phyloP scores from a whole-genome alignment of 2,888 invertebrate genomes.

The Campopleginae sp. region DNA sequence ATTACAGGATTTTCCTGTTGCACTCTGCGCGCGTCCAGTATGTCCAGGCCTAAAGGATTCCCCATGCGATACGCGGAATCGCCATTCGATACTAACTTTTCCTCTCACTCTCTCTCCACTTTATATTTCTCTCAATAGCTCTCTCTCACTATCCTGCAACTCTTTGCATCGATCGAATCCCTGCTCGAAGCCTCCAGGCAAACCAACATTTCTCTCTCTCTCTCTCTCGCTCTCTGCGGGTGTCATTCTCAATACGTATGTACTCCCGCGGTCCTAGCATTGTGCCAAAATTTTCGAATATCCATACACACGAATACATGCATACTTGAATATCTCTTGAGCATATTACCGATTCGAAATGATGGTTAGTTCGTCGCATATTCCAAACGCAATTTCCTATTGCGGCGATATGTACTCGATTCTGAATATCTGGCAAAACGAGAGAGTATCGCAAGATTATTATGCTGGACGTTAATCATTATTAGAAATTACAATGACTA shows the following conservation, averaged over 20 bases:
- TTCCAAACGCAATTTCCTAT: conserved; percentile 56
- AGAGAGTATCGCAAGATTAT: conserved; percentile 24
- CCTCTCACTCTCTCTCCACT: conserved; percentile 1
- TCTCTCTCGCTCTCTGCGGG: conserved; percentile 20
- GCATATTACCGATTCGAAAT: conserved; percentile 31
- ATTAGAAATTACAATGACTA: conserved; percentile 40
- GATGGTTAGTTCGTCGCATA: conserved; percentile 40
- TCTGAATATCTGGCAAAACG: conserved; percentile 15
- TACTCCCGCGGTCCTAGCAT: conserved; percentile 53
- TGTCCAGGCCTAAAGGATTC: conserved; percentile 78
- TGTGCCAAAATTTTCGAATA: conserved; percentile 57
- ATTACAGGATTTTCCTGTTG: conserved; percentile 81
- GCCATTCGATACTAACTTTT: conserved; percentile 64
- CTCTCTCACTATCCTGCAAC: conserved; percentile 32
- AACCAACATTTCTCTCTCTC: conserved; percentile 41
- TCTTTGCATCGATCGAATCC: conserved; percentile 64
- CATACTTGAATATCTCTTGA: conserved; percentile 30
- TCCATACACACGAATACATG: conserved; percentile 11
- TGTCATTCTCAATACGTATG: conserved; percentile 10
- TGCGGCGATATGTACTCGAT: conserved; percentile 48
- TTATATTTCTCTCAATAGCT: conserved; percentile 4
- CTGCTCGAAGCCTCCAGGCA: conserved; percentile 57
- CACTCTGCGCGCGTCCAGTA: conserved; percentile 69
- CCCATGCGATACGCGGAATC: conserved; percentile 69
- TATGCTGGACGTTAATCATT: conserved; percentile 58